These are phyloP conservation scores for Acropora tenuis DNA, from an alignment of 64 coral and sea anemone genomes.

Conservation along the genomic window DNA sequence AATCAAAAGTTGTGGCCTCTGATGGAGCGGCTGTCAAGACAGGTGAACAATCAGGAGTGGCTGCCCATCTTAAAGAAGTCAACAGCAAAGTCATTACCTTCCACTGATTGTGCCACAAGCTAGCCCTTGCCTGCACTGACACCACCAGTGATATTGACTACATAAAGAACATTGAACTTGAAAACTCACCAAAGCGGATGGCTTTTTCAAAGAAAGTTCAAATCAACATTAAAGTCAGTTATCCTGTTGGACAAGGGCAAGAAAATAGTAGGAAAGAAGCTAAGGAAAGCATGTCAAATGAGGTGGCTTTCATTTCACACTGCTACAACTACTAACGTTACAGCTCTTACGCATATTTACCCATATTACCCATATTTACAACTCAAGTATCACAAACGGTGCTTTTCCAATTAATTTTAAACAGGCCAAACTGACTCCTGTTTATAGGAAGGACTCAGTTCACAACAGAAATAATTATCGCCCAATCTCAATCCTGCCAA, in stretches of 20 bases:
- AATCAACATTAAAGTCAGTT: slow-evolving; percentile 26
- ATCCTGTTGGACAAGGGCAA: not conserved
- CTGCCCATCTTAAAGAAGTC: slow-evolving; percentile 5
- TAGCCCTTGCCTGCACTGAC: slow-evolving; percentile 80
- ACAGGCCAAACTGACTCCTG: not conserved
- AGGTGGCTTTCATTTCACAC: slow-evolving; percentile 61
- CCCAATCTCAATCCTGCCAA: not conserved
- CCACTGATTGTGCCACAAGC: slow-evolving; percentile 60
- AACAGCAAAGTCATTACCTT: slow-evolving; percentile 17
- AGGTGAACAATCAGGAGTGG: too few species aligned
- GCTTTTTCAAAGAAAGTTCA: slow-evolving; percentile 43
- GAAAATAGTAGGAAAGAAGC: slow-evolving; percentile 19
- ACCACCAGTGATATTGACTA: slow-evolving; percentile 43
- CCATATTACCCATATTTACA: not conserved
- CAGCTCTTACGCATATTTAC: not conserved
- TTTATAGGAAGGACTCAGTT: not conserved
- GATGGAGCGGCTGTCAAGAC: too few species aligned
- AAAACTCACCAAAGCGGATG: slow-evolving; percentile 56
- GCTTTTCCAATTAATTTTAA: not conserved
- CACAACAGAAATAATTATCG: not conserved
- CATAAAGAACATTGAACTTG: slow-evolving; percentile 47
- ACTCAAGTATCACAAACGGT: not conserved
- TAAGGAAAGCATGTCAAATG: slow-evolving; percentile 49
- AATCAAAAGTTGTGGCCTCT: too few species aligned
- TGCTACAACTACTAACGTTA: slow-evolving; percentile 13